Base-by-base conservation (phyloP, 2,888 invertebrate genomes). In the Andrena dorsata region DNA sequence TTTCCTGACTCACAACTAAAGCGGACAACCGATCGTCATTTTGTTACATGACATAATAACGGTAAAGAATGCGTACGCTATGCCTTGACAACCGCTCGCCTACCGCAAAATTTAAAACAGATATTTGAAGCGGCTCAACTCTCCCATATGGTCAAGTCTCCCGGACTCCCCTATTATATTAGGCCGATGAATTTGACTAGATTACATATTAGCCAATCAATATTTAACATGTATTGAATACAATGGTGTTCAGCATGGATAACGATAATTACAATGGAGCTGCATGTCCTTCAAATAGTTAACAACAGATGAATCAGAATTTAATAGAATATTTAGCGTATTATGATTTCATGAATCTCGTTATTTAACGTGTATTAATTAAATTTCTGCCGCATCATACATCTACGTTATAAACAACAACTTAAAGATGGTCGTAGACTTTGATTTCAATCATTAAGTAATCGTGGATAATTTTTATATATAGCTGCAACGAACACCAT, bases 281-380 rank as follows among this genome's bases (percentile, higher is more conserved):
- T 41, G 41, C 28, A 8, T 51, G 23, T 63, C 49, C 49, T 72
- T 51, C 20, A 23, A 63, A 16, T 16, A 10, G 49, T 16, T 28
- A 64, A 35, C 13, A 35, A 64, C n/a, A 23, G 51, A 53, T 32
- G 49, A 72, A 2, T 72, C 26, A 26, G 3, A 32, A 26, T 7
- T 6, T 20, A 28, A 64, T 73, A 13, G 26, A 51, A 64, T 53
- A 64, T 72, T 53, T 49, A 35, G 26, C 8, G 23, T 30, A 20
- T 30, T 49, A 30, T 51, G 13, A 64, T 20, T 16, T 30, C 58
- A 13, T 2, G 16, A 16, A n/a, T 51, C 20, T 32, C 51, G n/a
- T 63, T 73, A 53, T 51, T 16, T 41, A 41, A 16, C 41, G 16
- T 16, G 16, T 32, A 32, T 30, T 51, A 51, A 68, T 20, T 68